A percentile compares a stretch with the other conserved stretches of the same genome.
Conservation (phyloP, 2,113 vertebrate species). For the Vombatus ursinus region DNA sequence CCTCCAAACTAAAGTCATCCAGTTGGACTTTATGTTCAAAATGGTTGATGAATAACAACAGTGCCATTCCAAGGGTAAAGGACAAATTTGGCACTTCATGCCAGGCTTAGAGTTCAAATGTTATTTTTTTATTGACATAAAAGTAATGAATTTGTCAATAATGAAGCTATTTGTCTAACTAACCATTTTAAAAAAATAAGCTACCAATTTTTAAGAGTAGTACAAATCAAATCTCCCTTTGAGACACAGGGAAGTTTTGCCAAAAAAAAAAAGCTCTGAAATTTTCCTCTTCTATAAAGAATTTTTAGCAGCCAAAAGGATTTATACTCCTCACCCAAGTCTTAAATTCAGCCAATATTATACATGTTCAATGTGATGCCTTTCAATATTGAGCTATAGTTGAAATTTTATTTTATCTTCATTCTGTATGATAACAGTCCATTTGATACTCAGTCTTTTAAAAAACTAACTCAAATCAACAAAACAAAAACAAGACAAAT, state of each 20-base stretch:
- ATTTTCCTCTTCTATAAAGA: not conserved
- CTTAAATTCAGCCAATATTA: not conserved
- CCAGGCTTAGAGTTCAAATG: not conserved
- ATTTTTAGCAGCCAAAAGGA: not conserved
- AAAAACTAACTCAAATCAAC: not conserved
- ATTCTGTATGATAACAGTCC: not conserved
- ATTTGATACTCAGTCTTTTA: not conserved
- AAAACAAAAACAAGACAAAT: not conserved
- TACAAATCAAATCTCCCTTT: not conserved
- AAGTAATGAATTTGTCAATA: not conserved
- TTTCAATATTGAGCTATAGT: not conserved
- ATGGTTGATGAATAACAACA: not conserved
- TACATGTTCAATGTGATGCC: not conserved
- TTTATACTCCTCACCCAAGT: not conserved
- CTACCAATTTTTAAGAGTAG: not conserved
- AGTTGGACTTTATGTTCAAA: not conserved
- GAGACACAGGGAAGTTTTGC: not conserved
- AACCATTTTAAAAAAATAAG: not conserved
- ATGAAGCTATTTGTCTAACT: not conserved
- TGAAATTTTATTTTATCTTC: not conserved
- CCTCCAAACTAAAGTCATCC: not conserved
- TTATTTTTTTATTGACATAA: not conserved
- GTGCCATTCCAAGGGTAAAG: not conserved
- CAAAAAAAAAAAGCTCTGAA: not conserved
- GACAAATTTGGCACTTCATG: not conserved